Evolutionary conservation across 2,113 vertebrate genomes (phyloP), one percentile per base, ranked within the genome.

Genomic region (Protobothrops mucrosquamatus): DNA sequence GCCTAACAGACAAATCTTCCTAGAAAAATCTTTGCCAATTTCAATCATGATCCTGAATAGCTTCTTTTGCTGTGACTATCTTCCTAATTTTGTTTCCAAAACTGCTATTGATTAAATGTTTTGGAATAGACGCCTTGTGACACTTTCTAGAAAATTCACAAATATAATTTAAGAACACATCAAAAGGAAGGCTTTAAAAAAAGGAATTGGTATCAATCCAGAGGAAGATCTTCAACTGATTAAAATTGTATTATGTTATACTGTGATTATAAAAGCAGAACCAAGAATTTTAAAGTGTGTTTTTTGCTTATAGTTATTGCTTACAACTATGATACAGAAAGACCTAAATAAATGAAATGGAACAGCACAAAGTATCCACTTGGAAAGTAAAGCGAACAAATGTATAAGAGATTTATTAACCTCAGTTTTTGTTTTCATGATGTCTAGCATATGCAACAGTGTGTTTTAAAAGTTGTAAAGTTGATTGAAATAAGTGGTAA

Each of bases 1-100:
- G 90, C 89, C 87, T 96, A 96, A 96, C 96, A 97, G 95, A 95
- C 57, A 54, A 94, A 54, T 23, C 51, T 39, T 85, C 39, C n/a
- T 43, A 18, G 14, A 10, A 55, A 92, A 74, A 61, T 0, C 23
- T 51, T 74, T 81, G 15, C 8, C 4, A 15, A 56, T 88, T 56
- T 22, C 18, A 52, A 9, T 54, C 24, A 43, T 39, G 43, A 57
- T 6, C 52, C 22, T 55, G 54, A 34, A n/a, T 20, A 92, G 6
- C n/a, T 69, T 7, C 2, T 64, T 88, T 88, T 29, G 34, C 6
- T 46, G 4, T 52, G 15, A 15, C 46, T n/a, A 22, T 11, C 39
- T n/a, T 18, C 64, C 46, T 54, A 69, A 54, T 54, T 54, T n/a
- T 9, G 54, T 26, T 55, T 51, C 51, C 61, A 56, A 39, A 46